These are phyloP conservation scores for Seira sanloemensis DNA, from an alignment of 2,888 invertebrate species.

Conservation along the genomic window DNA sequence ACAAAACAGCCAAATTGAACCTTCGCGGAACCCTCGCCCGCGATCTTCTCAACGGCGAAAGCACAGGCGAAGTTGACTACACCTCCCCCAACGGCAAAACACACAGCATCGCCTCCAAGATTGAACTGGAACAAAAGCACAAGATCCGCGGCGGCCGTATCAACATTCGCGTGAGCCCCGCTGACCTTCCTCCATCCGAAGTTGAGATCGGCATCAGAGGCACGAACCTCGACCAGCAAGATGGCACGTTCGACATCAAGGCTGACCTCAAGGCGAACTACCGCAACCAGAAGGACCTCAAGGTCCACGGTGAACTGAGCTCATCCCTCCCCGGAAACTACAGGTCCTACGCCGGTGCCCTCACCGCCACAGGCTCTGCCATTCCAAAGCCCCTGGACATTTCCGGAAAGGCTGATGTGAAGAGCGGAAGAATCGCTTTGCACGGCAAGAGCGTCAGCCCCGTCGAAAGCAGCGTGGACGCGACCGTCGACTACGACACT, in stretches of 20 bases:
- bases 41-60: conserved; percentile 76
- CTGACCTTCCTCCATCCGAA: conserved; percentile 65
- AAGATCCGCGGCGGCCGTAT: conserved; percentile 56
- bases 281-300: conserved; percentile 61
- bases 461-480: conserved; percentile 58
- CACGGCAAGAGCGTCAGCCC: conserved; percentile 49
- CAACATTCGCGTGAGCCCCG: conserved; percentile 51
- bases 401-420: conserved; percentile 62
- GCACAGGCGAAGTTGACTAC: conserved; percentile 58
- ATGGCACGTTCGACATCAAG: conserved; percentile 63
- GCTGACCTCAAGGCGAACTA: conserved; percentile 65
- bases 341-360: conserved; percentile 61
- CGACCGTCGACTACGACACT: conserved; percentile 65
- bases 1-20: conserved; percentile 77
- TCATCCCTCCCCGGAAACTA: conserved; percentile 67
- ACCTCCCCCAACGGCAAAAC: conserved; percentile 48
- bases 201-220: conserved; percentile 59
- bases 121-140: conserved; percentile 57
- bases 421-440: conserved; percentile 49
- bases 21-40: conserved; percentile 77
- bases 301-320: conserved; percentile 61
- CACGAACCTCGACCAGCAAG: conserved; percentile 63
- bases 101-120: conserved; percentile 46
- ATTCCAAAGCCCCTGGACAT: conserved; percentile 59
- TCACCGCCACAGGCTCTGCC: conserved; percentile 63